These are phyloP conservation scores for Prunella strophiata DNA, from an alignment of 2,797 vertebrate species.

Conservation along the genomic window DNA sequence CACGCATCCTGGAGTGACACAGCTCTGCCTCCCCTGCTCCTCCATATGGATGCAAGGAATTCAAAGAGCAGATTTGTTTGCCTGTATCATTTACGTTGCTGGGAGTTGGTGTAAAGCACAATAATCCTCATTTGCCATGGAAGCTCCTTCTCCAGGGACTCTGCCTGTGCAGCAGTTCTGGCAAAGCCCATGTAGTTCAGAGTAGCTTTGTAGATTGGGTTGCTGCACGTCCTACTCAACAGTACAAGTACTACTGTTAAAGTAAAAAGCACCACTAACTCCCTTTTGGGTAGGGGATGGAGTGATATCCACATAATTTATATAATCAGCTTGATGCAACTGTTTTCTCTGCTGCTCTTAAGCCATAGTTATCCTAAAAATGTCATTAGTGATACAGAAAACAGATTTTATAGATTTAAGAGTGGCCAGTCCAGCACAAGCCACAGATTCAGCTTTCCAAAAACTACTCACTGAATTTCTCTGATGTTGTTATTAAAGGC, in stretches of 20 bases:
- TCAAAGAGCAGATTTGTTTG: constrained; percentile 34
- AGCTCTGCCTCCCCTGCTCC: constrained; percentile 24
- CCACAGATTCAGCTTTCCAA: not conserved
- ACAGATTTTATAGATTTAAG: not conserved
- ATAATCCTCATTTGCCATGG: constrained; percentile 23
- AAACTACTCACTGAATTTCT: not conserved
- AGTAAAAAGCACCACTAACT: not conserved
- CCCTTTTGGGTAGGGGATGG: not conserved
- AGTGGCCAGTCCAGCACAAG: not conserved
- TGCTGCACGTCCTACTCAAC: not conserved
- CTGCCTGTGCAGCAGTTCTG: not conserved
- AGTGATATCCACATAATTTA: not conserved
- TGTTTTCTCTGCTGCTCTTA: not conserved
- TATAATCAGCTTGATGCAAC: not conserved
- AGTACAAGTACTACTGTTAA: not conserved
- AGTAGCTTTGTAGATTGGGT: not conserved
- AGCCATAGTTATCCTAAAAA: not conserved
- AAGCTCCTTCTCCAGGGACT: constrained; percentile 4
- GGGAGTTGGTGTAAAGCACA: constrained; percentile 41
- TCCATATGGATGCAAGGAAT: constrained; percentile 9
- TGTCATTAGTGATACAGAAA: not conserved
- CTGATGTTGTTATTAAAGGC: not conserved
- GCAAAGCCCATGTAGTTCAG: not conserved
- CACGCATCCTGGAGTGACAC: not conserved
- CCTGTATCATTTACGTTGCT: constrained; percentile 1